Evolutionary conservation across 2,888 invertebrate genomes (phyloP).

Genomic region (Orthonevra nobilis): DNA sequence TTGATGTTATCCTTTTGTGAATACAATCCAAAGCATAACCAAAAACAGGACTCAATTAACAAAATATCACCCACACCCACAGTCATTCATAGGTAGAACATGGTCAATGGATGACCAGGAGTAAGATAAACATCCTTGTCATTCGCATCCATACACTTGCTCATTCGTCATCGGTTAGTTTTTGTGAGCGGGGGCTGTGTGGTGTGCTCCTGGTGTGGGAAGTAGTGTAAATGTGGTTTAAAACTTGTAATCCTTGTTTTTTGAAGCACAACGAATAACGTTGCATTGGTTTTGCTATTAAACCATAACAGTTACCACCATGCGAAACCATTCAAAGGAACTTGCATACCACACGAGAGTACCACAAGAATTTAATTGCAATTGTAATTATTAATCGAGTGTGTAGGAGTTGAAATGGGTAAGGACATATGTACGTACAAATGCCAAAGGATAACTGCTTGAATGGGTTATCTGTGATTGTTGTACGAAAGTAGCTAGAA

Average conservation of each 20-base stretch:
- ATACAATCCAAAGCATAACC: constrained; percentile 18
- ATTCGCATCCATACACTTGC: not conserved
- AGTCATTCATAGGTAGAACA: constrained; percentile 2
- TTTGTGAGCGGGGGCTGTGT: not conserved
- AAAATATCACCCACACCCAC: constrained; percentile 28
- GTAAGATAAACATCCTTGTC: constrained; percentile 9
- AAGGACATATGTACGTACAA: not conserved
- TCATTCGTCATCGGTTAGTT: not conserved
- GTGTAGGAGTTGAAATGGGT: constrained; percentile 1
- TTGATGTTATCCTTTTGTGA: constrained; percentile 42
- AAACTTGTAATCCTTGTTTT: constrained; percentile 31
- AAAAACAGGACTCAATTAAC: constrained; percentile 34
- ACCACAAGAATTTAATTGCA: constrained; percentile 67
- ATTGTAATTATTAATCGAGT: constrained; percentile 67
- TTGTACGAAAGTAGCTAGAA: constrained; percentile 44
- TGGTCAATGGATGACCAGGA: constrained; percentile 47
- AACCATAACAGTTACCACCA: constrained; percentile 8
- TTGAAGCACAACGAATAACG: not conserved
- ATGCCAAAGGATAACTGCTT: constrained; percentile 46
- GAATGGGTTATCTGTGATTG: constrained; percentile 61
- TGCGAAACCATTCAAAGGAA: not conserved
- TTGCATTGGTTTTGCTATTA: constrained; percentile 18
- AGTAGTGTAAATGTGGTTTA: not conserved
- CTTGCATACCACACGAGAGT: constrained; percentile 29
- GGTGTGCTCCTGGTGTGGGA: not conserved